Evolutionary conservation across 2,113 vertebrate species (phyloP), one percentile per base, ranked within the genome.

Genomic region (Hepsetus odoe): DNA sequence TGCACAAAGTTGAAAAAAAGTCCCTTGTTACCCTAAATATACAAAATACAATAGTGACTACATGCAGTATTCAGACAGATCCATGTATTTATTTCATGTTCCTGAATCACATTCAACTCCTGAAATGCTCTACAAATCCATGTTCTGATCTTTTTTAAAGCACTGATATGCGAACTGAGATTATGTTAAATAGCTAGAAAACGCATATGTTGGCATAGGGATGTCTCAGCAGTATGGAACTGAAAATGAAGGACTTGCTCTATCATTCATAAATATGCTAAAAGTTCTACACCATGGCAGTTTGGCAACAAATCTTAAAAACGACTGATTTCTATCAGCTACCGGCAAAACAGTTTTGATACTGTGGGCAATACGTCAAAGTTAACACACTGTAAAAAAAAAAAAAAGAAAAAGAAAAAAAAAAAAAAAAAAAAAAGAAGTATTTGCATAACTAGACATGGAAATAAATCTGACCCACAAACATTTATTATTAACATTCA

Each of bases 371-470:
- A 85, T 79, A 77, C 81, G 53, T 77, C 65, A 38, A 77, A 11
- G 83, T 87, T 83, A 69, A 56, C 73, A 86, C 59, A 24, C 72
- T 87, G 85, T 90, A 91, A 91, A 91, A 81, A 86, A 87, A 82
- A 70, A 55, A 33, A 84, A 77, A 68, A n/a, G n/a, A n/a, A n/a
- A n/a, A n/a, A n/a, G n/a, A n/a, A n/a, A 91, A 91, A 91, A 81
- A 86, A 87, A 82, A 91, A 91, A 91, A 81, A 86, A 87, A 82
- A 70, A 55, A 33, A 84, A 77, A 68, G 22, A 82, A 73, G 81
- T 79, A 20, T 83, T 91, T 93, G 91, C 91, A 93, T 92, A 92
- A 91, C 87, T 87, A 88, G 85, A 90, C 76, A 70, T 77, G 67
- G 80, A 80, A 84, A 82, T 85, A 51, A 87, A 82, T 77, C 84